Evolutionary conservation across 2,888 invertebrate species (phyloP), one percentile per base, ranked within the genome.

Genomic region (Archaeoteleia sp.): DNA sequence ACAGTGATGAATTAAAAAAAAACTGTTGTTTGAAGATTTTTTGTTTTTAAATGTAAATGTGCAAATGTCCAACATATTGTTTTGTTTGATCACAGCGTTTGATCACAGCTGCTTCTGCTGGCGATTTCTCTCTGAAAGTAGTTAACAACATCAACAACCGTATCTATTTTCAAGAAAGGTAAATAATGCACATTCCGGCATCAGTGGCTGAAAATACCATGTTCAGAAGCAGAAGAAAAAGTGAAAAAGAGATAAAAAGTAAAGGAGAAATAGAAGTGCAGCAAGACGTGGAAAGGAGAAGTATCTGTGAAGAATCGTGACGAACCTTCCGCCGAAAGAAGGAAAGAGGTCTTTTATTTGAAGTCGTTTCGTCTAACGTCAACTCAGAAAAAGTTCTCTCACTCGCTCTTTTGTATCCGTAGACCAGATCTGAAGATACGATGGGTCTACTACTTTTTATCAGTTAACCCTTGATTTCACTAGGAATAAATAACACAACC

Each of bases 131-230:
- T 61, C 25, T 9, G 14, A 12, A 43, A 61, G 61, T 55, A 67
- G 61, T 67, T 67, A 60, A 46, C 29, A 65, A 57, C 46, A 57
- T 57, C 49, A 63, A 37, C 55, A 57, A 55, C 34, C 14, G 55
- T 49, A 60, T 55, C 55, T 67, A 48, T 67, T 58, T 67, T 32
- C 17, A 12, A 39, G 37, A 14, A 35, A 66, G 23, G 54, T 67
- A 67, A 60, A 67, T 67, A 60, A 67, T 60, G 60, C 48, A 60
- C 67, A 55, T 67, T 61, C 51, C 60, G 29, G 32, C 49, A 49
- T 42, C 58, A 27, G 49, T 58, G 66, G 60, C 53, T 54, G 43
- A 42, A 58, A 60, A 60, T 54, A 49, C 58, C 48, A 48, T 51
- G 46, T 25, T 23, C 14, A 8, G 30, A 20, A 20, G 13, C 8